Percentiles rank a stretch among this genome's conserved stretches.
These are phyloP conservation scores for Quiscalus mexicanus DNA, from an alignment of 2,113 vertebrate species.

Conservation along the genomic window DNA sequence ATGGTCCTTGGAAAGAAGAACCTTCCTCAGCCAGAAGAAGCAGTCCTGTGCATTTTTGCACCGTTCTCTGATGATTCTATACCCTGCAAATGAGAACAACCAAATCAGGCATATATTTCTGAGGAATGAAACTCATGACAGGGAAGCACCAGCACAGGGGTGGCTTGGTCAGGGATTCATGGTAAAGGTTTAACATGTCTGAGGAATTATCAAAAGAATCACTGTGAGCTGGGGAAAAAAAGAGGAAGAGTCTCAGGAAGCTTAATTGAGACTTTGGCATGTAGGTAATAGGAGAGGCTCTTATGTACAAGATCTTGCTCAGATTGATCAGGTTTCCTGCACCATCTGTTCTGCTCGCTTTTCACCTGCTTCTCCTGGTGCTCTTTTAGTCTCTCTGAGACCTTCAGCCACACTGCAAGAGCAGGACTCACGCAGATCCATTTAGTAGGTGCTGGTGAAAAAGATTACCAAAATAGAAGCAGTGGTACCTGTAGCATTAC, in stretches of 20 bases:
- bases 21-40: not conserved
- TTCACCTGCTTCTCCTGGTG: not conserved
- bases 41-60: not conserved
- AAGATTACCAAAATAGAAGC: not conserved
- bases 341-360: not conserved
- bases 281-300: not conserved
- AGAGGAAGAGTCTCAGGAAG: not conserved
- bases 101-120: not conserved
- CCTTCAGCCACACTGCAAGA: not conserved
- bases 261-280: not conserved
- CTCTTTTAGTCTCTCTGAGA: not conserved
- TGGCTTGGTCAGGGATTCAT: not conserved
- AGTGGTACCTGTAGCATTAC: not conserved
- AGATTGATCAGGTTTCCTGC: not conserved
- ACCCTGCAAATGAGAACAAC: not conserved
- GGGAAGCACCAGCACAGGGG: not conserved
- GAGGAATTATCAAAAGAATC: not conserved
- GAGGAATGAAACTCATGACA: not conserved
- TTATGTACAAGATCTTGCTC: not conserved
- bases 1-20: not conserved
- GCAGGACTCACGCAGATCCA: accelerated
- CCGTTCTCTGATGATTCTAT: not conserved
- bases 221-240: not conserved
- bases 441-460: not conserved
- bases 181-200: not conserved